Conservation (phyloP, 2,888 invertebrate genomes). For the Synanthedon formicaeformis region DNA sequence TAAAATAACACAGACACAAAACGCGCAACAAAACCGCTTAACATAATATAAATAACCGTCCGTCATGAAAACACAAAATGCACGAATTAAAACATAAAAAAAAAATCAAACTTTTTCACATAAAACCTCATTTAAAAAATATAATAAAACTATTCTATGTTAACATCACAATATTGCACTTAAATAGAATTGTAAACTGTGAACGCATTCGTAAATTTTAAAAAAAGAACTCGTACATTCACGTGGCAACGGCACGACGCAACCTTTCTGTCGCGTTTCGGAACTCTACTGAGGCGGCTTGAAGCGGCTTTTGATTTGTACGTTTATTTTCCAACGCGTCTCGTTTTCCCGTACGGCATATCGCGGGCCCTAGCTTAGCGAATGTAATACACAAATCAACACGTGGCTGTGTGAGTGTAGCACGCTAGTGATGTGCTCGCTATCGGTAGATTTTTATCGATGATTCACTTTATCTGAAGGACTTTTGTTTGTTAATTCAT, state of each 20-base stretch:
- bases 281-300: conserved; percentile 14
- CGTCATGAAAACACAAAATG: conserved; percentile 10
- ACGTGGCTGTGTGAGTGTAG: conserved; percentile 5
- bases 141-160: no score
- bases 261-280: conserved; percentile 33
- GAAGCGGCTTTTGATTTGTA: conserved; percentile 3
- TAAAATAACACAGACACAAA: conserved; percentile 47
- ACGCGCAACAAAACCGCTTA: conserved; percentile 18
- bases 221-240: conserved; percentile 6
- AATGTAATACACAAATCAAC: conserved; percentile 2
- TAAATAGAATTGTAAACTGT: conserved; percentile 3
- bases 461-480: neutral
- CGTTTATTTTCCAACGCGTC: conserved; percentile 28
- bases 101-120: no score
- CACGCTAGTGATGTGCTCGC: conserved; percentile 2
- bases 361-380: conserved; percentile 6
- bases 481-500: no score
- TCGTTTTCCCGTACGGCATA: conserved; percentile 18
- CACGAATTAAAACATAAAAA: neutral
- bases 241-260: conserved; percentile 31
- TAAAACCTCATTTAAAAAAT: no score
- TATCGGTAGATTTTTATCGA: conserved; percentile 4
- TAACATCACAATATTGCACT: neutral
- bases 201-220: conserved; percentile 10
- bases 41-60: conserved; percentile 12